Percentiles rank a stretch among this genome's conserved stretches.
Evolutionary conservation across 2,888 invertebrate genomes (phyloP).

Genomic region (Lasioglossum marginatum): DNA sequence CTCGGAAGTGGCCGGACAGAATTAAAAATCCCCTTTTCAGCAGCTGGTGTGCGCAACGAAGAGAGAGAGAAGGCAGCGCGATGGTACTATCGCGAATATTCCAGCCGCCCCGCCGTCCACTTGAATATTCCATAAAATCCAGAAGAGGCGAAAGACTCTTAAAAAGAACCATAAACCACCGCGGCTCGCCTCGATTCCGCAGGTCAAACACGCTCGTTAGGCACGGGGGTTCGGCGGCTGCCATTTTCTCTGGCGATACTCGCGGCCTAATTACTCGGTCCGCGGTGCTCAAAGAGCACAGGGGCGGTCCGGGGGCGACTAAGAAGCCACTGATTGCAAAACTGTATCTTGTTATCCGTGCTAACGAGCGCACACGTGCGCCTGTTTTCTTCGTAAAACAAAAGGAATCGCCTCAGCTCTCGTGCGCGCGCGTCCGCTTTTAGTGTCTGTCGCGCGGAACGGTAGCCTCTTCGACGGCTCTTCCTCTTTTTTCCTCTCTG

Average conservation of each 20-base stretch:
- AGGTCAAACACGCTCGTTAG: conserved; percentile 44
- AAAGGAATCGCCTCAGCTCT: conserved; percentile 46
- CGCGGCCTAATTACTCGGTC: conserved; percentile 46
- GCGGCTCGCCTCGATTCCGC: background rate
- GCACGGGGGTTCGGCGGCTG: conserved; percentile 16
- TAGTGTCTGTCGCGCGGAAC: conserved; percentile 3
- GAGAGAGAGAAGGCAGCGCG: background rate
- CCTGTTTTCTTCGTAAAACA: conserved; percentile 69
- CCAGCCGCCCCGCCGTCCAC: background rate
- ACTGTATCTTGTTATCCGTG: conserved; percentile 63
- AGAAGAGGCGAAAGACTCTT: background rate
- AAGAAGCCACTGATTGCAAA: conserved; percentile 59
- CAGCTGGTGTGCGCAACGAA: background rate
- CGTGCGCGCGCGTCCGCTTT: background rate
- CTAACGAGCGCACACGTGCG: conserved; percentile 63
- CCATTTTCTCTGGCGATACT: conserved; percentile 29
- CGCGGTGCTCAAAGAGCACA: conserved; percentile 4
- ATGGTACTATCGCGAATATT: background rate
- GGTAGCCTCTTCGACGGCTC: conserved; percentile 30
- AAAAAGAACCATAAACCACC: background rate
- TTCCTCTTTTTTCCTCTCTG: background rate
- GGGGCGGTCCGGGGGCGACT: conserved; percentile 31
- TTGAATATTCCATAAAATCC: conserved; percentile 2
- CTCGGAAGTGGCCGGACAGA: background rate
- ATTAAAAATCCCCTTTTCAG: background rate